These are phyloP conservation scores for Leptinotarsa tumamoca DNA, from an alignment of 2,888 invertebrate genomes.

Conservation along the genomic window DNA sequence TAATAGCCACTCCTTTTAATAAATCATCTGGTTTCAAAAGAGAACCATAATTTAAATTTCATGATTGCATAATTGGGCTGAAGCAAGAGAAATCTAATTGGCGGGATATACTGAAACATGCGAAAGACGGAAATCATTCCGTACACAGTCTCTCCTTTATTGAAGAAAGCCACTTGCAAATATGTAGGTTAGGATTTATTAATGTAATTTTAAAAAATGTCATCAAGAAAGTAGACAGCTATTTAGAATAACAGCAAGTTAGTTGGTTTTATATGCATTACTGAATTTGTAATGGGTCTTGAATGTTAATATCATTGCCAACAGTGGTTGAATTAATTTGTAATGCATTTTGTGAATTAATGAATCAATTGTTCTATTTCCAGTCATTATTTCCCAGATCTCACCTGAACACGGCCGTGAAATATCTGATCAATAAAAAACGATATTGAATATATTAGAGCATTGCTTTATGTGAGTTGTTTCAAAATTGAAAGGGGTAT, in stretches of 20 bases:
- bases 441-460: too few relatives aligned
- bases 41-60: not conserved
- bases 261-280: not conserved
- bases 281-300: constrained; percentile 1
- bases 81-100: not conserved
- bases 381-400: too few relatives aligned
- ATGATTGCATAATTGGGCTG: not conserved
- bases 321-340: not conserved
- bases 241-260: not conserved
- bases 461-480: too few relatives aligned
- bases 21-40: not conserved
- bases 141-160: not conserved
- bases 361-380: not conserved
- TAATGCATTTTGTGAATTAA: not conserved
- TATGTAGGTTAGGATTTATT: constrained; percentile 16
- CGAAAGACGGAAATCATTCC: constrained; percentile 17
- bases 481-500: too few relatives aligned
- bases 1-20: too few relatives aligned
- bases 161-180: constrained; percentile 23
- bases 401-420: too few relatives aligned
- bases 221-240: not conserved
- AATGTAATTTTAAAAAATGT: constrained; percentile 21
- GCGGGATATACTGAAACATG: not conserved
- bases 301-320: constrained; percentile 11
- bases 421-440: too few relatives aligned